Evolutionary conservation across 2,113 vertebrate genomes (phyloP).

Genomic region (Genyomyrus donnyi): DNA sequence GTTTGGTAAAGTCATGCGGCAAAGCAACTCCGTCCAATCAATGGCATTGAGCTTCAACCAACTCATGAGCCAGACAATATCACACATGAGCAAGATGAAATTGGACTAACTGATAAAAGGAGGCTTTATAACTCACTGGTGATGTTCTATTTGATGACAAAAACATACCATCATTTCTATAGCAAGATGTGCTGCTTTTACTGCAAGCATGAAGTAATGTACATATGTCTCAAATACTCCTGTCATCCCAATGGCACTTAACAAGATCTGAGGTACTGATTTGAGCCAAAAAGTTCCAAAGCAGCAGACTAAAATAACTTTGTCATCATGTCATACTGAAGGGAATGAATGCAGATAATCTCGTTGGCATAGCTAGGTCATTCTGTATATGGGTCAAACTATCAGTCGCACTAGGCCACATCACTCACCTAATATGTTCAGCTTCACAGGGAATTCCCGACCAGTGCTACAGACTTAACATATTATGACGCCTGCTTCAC

Average conservation of each 20-base stretch:
- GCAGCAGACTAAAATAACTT: neutral
- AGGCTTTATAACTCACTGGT: neutral
- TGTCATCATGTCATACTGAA: neutral
- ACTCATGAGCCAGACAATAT: neutral
- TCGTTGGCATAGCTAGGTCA: neutral
- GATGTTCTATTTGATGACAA: neutral
- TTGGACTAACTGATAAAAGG: neutral
- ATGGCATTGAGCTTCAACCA: neutral
- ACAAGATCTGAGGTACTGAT: neutral
- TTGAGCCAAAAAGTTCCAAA: neutral
- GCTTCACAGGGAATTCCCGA: neutral
- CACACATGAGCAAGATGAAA: neutral
- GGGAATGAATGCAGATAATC: neutral
- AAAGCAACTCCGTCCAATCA: neutral
- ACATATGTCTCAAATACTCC: neutral
- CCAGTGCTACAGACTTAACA: neutral
- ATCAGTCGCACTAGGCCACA: neutral
- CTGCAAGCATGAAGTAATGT: neutral
- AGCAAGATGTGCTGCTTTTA: neutral
- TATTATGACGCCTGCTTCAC: neutral
- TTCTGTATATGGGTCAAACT: neutral
- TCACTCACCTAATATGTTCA: neutral
- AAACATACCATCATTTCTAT: neutral
- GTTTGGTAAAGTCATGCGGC: neutral
- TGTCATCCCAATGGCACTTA: neutral